A percentile compares a stretch with the other conserved stretches of the same genome.
Conservation (phyloP, 1,140 invertebrate genomes). For the Meloidogyne floridensis region DNA sequence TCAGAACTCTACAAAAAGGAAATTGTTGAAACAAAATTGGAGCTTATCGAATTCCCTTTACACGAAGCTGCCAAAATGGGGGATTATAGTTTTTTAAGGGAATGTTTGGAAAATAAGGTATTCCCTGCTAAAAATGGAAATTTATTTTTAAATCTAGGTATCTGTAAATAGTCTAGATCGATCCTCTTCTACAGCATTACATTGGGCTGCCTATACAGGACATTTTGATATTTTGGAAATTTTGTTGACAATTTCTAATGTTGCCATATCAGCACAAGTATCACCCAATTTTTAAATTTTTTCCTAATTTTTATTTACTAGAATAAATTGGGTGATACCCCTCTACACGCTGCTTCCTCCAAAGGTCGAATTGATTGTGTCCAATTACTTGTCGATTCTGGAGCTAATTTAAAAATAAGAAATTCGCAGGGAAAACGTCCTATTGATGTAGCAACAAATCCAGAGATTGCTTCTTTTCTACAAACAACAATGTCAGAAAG, state of each 20-base stretch:
- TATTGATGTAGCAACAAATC: slow-evolving; percentile 70
- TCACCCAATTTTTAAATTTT: neutral
- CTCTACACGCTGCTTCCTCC: slow-evolving; percentile 70
- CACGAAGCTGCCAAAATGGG: slow-evolving; percentile 77
- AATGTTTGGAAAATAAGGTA: slow-evolving; percentile 74
- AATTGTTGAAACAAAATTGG: slow-evolving; percentile 71
- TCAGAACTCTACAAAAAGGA: slow-evolving; percentile 66
- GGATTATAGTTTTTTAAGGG: slow-evolving; percentile 72
- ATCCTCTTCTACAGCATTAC: slow-evolving; percentile 74
- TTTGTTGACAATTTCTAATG: slow-evolving; percentile 65
- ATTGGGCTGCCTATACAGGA: slow-evolving; percentile 74
- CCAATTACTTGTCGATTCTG: slow-evolving; percentile 68
- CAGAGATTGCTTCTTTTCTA: slow-evolving; percentile 67
- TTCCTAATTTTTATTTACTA: slow-evolving; percentile 31
- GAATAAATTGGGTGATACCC: slow-evolving; percentile 70
- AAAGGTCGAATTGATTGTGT: slow-evolving; percentile 70
- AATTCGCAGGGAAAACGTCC: slow-evolving; percentile 71
- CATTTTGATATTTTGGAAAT: slow-evolving; percentile 67
- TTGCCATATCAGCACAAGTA: slow-evolving; percentile 68
- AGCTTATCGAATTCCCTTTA: slow-evolving; percentile 73
- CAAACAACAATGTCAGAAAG: slow-evolving; percentile 59
- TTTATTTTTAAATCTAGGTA: slow-evolving; percentile 63
- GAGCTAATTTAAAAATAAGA: slow-evolving; percentile 68
- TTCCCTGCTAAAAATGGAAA: neutral
- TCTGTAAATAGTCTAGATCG: slow-evolving; percentile 75